Base-by-base conservation (phyloP, 2,113 vertebrate genomes). In the Oreotragus oreotragus region DNA sequence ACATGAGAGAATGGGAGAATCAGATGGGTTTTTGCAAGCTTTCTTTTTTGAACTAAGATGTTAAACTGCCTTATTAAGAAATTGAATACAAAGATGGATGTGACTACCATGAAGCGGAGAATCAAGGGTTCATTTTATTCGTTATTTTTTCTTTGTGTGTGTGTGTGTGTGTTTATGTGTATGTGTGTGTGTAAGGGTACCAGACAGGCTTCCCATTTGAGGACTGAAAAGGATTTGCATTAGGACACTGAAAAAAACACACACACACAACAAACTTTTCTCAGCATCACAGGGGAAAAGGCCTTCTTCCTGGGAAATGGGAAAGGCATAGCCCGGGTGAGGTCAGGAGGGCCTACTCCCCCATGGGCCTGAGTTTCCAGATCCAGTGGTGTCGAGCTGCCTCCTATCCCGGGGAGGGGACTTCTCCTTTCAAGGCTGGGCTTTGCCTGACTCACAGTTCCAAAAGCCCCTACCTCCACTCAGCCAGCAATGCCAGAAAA, bases 401-500 rank as follows among this genome's bases (percentile, higher is more conserved):
- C 92, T 88, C 85, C 62, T 36, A 12, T n/a, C 70, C 84, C 13
- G 3, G 58, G 83, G 76, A 93, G 21, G 43, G 45, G 55, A 73
- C 95, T 85, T 84, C 88, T 95, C 27, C 30, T 43, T 30, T 27
- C 39, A 89, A 73, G 70, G 76, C 97, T 43, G 95, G 84, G 97
- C 21, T 93, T 88, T 30, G 92, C 81, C 43, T 49, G 53, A 95
- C 91, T 98, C 90, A 43, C 51, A 83, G 97, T 96, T 97, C 94
- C 81, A 7, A 89, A 98, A 89, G 93, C 64, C 93, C 58, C 88
- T 17, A 97, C 96, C 77, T 96, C 97, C 97, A 88, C 97, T 97
- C 95, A n/a, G 90, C 79, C 5, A 98, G 98, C 98, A 98, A 98
- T 92, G 98, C 98, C 98, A 98, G 98, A 99, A 97, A 96, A 97